Evolutionary conservation across 1,140 invertebrate species (phyloP).

Genomic region (Cydia pomonella): DNA sequence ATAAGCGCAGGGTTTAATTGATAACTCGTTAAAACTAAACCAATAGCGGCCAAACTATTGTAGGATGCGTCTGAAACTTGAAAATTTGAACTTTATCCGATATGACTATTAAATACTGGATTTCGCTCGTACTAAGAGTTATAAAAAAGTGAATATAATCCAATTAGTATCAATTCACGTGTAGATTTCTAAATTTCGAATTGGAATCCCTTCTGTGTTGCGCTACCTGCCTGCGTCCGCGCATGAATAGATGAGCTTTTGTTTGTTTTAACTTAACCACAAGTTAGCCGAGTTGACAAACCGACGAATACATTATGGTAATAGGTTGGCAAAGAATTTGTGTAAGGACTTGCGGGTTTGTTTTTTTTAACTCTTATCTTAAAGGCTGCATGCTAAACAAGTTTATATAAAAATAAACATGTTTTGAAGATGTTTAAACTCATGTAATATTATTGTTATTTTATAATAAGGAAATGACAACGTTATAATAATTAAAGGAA

Average conservation of each 20-base stretch:
- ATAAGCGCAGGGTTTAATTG: too few species aligned
- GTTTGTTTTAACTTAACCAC: conserved; percentile 47
- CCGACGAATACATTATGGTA: conserved; percentile 59
- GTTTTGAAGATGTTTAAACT: conserved; percentile 38
- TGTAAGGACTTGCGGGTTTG: conserved; percentile 17
- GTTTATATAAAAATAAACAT: conserved; percentile 12
- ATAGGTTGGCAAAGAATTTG: conserved; percentile 37
- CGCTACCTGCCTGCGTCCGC: conserved; percentile 19
- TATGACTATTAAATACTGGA: too few species aligned
- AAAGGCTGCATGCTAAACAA: conserved; percentile 35
- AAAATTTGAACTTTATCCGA: too few species aligned
- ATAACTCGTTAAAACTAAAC: too few species aligned
- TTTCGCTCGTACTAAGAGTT: too few species aligned
- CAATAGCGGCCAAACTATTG: too few species aligned
- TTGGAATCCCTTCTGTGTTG: not conserved
- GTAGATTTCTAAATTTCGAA: not conserved
- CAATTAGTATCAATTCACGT: too few species aligned
- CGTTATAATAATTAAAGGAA: too few species aligned
- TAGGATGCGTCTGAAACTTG: too few species aligned
- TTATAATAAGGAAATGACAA: conserved; percentile 12
- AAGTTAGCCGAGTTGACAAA: conserved; percentile 50
- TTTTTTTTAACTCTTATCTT: conserved; percentile 43
- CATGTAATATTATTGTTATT: not conserved
- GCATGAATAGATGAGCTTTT: conserved; percentile 40
- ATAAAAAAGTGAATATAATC: too few species aligned